These are phyloP conservation scores for Benthosema pterotum DNA, from an alignment of 2,797 vertebrate genomes.

Conservation along the genomic window DNA sequence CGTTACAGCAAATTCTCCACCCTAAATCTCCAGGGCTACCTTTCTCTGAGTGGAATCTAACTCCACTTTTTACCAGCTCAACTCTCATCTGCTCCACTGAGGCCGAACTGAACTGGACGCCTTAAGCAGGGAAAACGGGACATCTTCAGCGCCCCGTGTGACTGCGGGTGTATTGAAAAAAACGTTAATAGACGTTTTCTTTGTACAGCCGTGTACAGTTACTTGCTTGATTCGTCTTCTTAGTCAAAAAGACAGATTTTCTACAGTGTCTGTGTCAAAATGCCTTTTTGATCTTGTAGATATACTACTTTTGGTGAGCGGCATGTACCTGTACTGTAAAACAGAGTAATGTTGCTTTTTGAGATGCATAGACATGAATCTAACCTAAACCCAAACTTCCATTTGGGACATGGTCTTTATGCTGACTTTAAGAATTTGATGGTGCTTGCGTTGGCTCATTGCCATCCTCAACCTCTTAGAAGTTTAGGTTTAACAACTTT, in stretches of 20 bases:
- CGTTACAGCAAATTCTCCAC: slow-evolving; percentile 72
- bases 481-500: too few relatives aligned
- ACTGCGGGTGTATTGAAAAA: slow-evolving; percentile 47
- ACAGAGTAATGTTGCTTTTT: too few relatives aligned
- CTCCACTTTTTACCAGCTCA: slow-evolving; percentile 55
- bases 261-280: background rate
- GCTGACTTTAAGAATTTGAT: too few relatives aligned
- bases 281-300: background rate
- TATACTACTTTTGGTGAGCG: background rate
- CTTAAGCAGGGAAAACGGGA: slow-evolving; percentile 28
- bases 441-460: too few relatives aligned
- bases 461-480: too few relatives aligned
- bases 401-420: too few relatives aligned
- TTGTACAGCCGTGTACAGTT: slow-evolving; percentile 35
- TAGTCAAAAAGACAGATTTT: background rate
- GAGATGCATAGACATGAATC: too few relatives aligned
- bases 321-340: too few relatives aligned
- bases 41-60: slow-evolving; percentile 64
- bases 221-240: slow-evolving; percentile 46
- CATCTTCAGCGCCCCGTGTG: slow-evolving; percentile 35
- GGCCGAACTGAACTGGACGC: slow-evolving; percentile 25
- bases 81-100: slow-evolving; percentile 67
- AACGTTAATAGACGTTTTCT: slow-evolving; percentile 39
- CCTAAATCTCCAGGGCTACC: slow-evolving; percentile 72
- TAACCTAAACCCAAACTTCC: too few relatives aligned